Evolutionary conservation across 2,797 vertebrate species (phyloP).

Genomic region (Melanotaenia trifasciata): DNA sequence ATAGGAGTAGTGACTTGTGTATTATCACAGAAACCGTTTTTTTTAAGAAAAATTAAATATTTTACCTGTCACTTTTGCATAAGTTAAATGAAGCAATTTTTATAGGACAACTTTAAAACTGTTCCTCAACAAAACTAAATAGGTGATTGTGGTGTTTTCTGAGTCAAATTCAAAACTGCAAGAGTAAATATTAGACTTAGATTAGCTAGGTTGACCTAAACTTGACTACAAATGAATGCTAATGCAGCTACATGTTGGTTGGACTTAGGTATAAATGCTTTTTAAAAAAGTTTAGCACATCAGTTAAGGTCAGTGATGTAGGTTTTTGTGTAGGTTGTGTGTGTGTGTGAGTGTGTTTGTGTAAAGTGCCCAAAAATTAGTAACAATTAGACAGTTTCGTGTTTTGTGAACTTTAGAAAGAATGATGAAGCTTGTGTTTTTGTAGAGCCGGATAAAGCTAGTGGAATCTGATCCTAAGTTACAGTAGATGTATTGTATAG

Average conservation of each 20-base stretch:
- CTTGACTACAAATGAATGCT: background rate
- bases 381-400: background rate
- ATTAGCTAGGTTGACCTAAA: background rate
- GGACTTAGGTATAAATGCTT: background rate
- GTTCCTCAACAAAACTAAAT: background rate
- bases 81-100: no score
- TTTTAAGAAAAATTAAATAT: background rate
- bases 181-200: background rate
- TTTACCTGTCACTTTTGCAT: background rate
- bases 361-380: background rate
- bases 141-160: background rate
- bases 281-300: background rate
- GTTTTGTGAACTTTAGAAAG: background rate
- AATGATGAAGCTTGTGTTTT: background rate
- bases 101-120: no score
- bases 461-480: background rate
- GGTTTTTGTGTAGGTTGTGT: background rate
- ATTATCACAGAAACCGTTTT: slow-evolving; percentile 5
- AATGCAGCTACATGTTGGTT: background rate
- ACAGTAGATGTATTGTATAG: slow-evolving; percentile 54
- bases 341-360: background rate
- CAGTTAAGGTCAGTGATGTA: background rate
- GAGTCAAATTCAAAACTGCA: background rate
- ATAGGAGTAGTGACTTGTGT: slow-evolving; percentile 2
- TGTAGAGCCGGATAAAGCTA: slow-evolving; percentile 9